Percentiles rank a stretch among this genome's conserved stretches.
Evolutionary conservation across 1,140 invertebrate species (phyloP).

Genomic region (Mylabris phalerata): DNA sequence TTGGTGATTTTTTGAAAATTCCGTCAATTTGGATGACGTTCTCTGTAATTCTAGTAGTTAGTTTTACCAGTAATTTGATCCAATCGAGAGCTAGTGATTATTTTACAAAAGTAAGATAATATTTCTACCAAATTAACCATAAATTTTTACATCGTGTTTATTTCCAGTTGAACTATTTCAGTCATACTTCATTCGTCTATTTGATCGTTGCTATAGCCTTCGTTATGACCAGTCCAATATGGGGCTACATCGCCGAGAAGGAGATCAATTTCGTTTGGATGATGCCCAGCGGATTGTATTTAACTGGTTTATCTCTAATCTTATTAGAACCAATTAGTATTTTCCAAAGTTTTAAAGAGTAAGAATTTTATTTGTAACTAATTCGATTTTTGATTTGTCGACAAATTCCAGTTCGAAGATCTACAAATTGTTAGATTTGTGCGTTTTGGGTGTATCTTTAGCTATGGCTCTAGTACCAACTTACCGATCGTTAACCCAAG

Average conservation of each 20-base stretch:
- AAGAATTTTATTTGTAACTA: too few species aligned
- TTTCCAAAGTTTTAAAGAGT: too few species aligned
- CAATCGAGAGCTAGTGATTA: neutral
- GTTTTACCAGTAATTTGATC: neutral
- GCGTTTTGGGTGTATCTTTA: conserved; percentile 1
- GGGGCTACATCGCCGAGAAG: conserved; percentile 3
- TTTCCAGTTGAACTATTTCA: neutral
- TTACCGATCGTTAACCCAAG: neutral
- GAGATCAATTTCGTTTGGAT: conserved; percentile 2
- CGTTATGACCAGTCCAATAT: neutral
- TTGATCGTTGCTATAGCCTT: neutral
- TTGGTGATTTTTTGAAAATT: neutral
- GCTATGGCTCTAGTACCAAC: conserved; percentile 6
- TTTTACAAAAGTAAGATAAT: conserved; percentile 1
- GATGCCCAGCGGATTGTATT: conserved; percentile 1
- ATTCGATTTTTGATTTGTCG: neutral
- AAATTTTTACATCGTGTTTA: too few species aligned
- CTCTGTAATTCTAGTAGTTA: neutral
- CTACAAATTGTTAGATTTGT: conserved; percentile 1
- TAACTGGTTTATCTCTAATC: neutral
- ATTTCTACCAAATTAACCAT: too few species aligned
- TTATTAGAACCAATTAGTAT: neutral
- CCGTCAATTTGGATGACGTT: neutral
- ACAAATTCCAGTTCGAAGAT: neutral
- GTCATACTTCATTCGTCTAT: conserved; percentile 1